Evolutionary conservation across 35 echinoderm and acorn worm species (phyloP).

Genomic region (Anneissia japonica): DNA sequence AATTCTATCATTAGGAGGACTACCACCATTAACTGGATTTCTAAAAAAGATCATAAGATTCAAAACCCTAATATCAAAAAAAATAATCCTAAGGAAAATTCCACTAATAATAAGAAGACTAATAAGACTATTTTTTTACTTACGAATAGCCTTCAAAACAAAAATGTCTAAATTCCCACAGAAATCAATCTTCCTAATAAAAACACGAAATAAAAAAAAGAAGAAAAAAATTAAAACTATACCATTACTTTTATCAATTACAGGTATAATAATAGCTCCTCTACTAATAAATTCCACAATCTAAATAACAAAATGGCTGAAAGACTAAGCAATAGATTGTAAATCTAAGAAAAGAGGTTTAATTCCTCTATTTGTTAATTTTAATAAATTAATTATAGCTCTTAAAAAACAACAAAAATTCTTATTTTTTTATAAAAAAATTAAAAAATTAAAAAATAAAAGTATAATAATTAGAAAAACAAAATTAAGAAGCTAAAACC

Average conservation of each 20-base stretch:
- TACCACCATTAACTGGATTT: constrained; percentile 57
- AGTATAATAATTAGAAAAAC: background rate
- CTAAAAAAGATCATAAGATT: constrained; percentile 44
- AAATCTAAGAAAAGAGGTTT: background rate
- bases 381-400: background rate
- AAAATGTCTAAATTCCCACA: constrained; percentile 36
- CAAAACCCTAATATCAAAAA: background rate
- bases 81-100: background rate
- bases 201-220: background rate
- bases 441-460: constrained; percentile 10
- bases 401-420: constrained; percentile 10
- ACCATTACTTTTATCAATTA: background rate
- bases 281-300: background rate
- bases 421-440: constrained; percentile 2
- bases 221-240: background rate
- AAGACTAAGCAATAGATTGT: background rate
- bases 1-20: constrained; percentile 54
- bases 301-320: constrained; percentile 25
- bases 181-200: background rate
- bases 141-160: constrained; percentile 42
- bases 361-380: background rate
- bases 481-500: constrained; percentile 4
- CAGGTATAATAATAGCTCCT: background rate
- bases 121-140: constrained; percentile 56
- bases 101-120: constrained; percentile 36